Conservation (phyloP, 2,888 invertebrate species). For the Ormyrus pomaceus region DNA sequence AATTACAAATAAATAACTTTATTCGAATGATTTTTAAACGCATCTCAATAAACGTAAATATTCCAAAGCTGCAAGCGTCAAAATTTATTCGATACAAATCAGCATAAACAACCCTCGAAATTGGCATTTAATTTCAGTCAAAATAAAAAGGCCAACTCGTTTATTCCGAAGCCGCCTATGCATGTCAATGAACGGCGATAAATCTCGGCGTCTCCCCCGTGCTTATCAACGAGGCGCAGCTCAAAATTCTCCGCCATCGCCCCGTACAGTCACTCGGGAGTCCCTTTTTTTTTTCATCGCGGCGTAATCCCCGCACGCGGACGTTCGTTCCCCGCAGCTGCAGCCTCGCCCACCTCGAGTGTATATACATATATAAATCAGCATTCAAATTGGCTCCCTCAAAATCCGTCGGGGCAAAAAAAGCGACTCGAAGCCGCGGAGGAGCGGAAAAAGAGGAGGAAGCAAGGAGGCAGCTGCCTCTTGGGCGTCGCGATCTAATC, state of each 20-base stretch:
- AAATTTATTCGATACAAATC: too few relatives aligned
- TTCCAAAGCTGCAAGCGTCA: too few relatives aligned
- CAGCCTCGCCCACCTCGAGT: background rate
- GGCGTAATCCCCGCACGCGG: background rate
- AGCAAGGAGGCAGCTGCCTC: too few relatives aligned
- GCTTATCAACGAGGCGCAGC: conserved; percentile 14
- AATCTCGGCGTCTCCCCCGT: background rate
- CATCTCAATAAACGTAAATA: too few relatives aligned
- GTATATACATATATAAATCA: conserved; percentile 6
- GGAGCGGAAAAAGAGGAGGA: too few relatives aligned
- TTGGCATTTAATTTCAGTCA: background rate
- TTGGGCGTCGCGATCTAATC: too few relatives aligned
- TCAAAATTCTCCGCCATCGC: background rate
- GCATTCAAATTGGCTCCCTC: conserved; percentile 4
- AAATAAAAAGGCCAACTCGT: background rate
- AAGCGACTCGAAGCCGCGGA: too few relatives aligned
- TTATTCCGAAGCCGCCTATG: background rate
- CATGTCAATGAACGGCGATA: conserved; percentile 25
- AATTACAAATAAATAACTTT: too few relatives aligned
- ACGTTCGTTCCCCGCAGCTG: too few relatives aligned
- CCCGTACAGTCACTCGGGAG: background rate
- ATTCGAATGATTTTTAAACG: too few relatives aligned
- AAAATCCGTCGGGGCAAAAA: too few relatives aligned
- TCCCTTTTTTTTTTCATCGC: background rate
- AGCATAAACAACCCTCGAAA: too few relatives aligned